phyloP scores from a whole-genome alignment of 2,113 vertebrate species.

The Zosterops hypoxanthus region DNA sequence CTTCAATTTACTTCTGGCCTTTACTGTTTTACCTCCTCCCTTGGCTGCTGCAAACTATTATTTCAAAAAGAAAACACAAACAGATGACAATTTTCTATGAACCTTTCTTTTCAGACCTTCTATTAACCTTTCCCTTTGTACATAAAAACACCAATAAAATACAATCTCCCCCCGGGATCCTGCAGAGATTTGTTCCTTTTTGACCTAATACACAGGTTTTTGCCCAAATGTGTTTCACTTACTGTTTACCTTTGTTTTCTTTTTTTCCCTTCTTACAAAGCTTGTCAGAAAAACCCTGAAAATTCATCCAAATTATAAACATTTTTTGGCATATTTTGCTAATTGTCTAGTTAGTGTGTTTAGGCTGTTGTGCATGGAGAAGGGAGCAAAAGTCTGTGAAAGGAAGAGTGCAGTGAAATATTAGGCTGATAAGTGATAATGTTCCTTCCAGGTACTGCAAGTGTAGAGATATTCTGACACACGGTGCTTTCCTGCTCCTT shows the following conservation, averaged over 20 bases:
- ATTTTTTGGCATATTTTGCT: background rate
- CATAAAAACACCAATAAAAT: slow-evolving; percentile 55
- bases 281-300: background rate
- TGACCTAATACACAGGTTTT: slow-evolving; percentile 26
- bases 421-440: slow-evolving; percentile 20
- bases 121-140: slow-evolving; percentile 65
- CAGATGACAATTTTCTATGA: slow-evolving; percentile 56
- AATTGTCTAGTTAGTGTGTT: background rate
- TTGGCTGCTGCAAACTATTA: slow-evolving; percentile 35
- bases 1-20: slow-evolving; percentile 44
- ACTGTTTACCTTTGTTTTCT: slow-evolving; percentile 7
- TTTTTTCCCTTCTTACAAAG: background rate
- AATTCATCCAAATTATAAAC: background rate
- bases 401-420: background rate
- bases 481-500: background rate
- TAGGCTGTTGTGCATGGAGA: background rate
- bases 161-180: slow-evolving; percentile 16
- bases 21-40: slow-evolving; percentile 26
- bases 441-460: slow-evolving; percentile 5
- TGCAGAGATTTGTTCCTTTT: slow-evolving; percentile 45
- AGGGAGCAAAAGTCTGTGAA: background rate
- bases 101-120: slow-evolving; percentile 41
- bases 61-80: slow-evolving; percentile 53
- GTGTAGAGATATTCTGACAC: background rate
- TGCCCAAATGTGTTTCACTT: background rate